phyloP scores from a whole-genome alignment of 2,113 vertebrate genomes.

The Probosciger aterrimus region DNA sequence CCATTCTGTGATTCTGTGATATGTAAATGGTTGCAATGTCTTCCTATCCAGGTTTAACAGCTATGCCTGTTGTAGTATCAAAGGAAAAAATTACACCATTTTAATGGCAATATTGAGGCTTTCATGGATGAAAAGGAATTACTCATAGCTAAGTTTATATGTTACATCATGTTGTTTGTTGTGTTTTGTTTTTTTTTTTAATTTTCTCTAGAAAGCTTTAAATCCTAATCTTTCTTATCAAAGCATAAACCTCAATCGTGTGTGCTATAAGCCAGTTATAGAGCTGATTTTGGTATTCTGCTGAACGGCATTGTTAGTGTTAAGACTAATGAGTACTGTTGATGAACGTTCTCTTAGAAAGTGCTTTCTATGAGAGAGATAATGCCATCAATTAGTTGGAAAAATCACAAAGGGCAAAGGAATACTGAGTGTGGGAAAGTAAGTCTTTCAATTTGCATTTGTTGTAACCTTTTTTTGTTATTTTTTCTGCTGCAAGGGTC shows the following conservation, averaged over 20 bases:
- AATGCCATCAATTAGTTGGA: slow-evolving; percentile 75
- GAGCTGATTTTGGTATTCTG: slow-evolving; percentile 65
- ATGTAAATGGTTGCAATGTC: background rate
- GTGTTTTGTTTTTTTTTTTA: background rate
- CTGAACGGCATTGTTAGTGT: slow-evolving; percentile 66
- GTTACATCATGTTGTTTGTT: background rate
- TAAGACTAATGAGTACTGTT: slow-evolving; percentile 72
- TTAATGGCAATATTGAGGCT: background rate
- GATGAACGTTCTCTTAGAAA: slow-evolving; percentile 68
- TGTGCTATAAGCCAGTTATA: slow-evolving; percentile 47
- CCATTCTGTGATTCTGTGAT: background rate
- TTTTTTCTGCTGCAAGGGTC: slow-evolving; percentile 83
- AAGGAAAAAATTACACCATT: background rate
- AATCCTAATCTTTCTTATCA: slow-evolving; percentile 6
- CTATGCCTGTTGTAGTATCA: background rate
- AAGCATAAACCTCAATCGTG: slow-evolving; percentile 1
- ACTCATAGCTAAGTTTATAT: background rate
- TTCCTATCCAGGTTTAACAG: background rate
- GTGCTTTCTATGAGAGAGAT: slow-evolving; percentile 62
- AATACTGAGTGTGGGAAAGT: slow-evolving; percentile 61
- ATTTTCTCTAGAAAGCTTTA: background rate
- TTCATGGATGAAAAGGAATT: slow-evolving; percentile 1
- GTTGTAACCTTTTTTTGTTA: slow-evolving; percentile 66
- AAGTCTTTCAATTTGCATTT: slow-evolving; percentile 72
- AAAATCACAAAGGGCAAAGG: slow-evolving; percentile 74